Base-by-base conservation (phyloP, 2,113 vertebrate species). In the Cyanoramphus novaezelandiae region DNA sequence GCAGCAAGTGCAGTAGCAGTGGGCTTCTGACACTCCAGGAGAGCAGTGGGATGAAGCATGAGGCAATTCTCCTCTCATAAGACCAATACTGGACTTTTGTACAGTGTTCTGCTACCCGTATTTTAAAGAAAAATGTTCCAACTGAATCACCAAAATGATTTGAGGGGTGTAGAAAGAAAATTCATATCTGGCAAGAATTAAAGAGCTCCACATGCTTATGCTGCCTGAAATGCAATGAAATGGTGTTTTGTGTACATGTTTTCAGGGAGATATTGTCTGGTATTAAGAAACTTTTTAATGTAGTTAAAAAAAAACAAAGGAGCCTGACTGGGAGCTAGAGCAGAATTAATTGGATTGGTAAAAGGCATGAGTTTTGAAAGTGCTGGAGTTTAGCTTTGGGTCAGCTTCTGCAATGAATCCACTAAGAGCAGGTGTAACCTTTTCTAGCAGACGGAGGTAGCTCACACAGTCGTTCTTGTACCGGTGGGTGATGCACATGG, bases 1-100 rank as follows among this genome's bases (percentile, higher is more conserved):
- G 17, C 1, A 1, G 37, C 31, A 14, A 6, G 19, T 6, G 9
- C 24, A 14, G 50, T 0, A 2, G 19, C 20, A 2, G 12, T 2
- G 31, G 39, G 28, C 62, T n/a, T 13, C 13, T 7, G 7, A 4
- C 3, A 3, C 6, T 43, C n/a, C 14, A 18, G n/a, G 23, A 29
- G 24, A 25, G 13, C 59, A 20, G 47, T 9, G 16, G 29, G 17
- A 41, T 13, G 33, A 21, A 69, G 15, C 25, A 21, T n/a, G 28
- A 33, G 14, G 9, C 7, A 21, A 2, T 60, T 74, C 31, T 29
- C 35, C 47, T 77, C 39, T 11, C 25, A 25, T 41, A 35, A n/a
- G 35, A 35, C 35, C 41, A 23, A 14, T 5, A 10, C 17, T 41
- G 28, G 17, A 12, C 33, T 24, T 9, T 23, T n/a, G 13, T 31